Conservation (phyloP, 2,888 invertebrate genomes). For the Athetis lepigone region DNA sequence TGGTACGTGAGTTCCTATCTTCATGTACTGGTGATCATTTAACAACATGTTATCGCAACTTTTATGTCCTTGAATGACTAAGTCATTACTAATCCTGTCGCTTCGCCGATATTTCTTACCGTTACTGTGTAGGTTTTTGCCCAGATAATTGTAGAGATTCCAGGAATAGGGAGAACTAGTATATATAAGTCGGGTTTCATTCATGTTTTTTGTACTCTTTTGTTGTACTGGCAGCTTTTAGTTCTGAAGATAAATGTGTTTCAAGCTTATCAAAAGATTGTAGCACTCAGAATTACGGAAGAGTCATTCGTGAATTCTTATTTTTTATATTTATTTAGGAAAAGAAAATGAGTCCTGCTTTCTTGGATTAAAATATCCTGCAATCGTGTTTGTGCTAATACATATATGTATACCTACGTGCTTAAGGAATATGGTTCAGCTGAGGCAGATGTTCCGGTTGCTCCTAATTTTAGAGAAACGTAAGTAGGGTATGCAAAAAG, state of each 20-base stretch:
- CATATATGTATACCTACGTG: slow-evolving; percentile 17
- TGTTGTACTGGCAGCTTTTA: slow-evolving; percentile 27
- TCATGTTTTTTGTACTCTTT: slow-evolving; percentile 16
- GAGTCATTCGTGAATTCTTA: neutral
- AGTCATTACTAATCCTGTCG: slow-evolving; percentile 21
- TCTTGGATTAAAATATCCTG: slow-evolving; percentile 29
- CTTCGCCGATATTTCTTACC: slow-evolving; percentile 29
- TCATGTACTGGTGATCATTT: slow-evolving; percentile 24
- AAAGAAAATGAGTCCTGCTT: slow-evolving; percentile 7
- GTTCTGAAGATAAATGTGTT: slow-evolving; percentile 26
- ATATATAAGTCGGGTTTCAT: neutral
- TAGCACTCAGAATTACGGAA: slow-evolving; percentile 12
- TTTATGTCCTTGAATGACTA: slow-evolving; percentile 38
- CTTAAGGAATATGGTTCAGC: slow-evolving; percentile 47
- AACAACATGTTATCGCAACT: slow-evolving; percentile 27
- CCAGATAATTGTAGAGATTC: slow-evolving; percentile 6
- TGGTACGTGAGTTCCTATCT: slow-evolving; percentile 9
- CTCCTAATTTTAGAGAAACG: slow-evolving; percentile 67
- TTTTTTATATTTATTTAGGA: slow-evolving; percentile 21
- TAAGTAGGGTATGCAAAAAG: slow-evolving; percentile 67
- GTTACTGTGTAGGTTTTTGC: slow-evolving; percentile 11
- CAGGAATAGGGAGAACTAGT: slow-evolving; percentile 19
- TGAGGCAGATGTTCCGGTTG: slow-evolving; percentile 47
- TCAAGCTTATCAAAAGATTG: slow-evolving; percentile 19
- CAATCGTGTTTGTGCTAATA: slow-evolving; percentile 6